A percentile compares a stretch with the other conserved stretches of the same genome.
phyloP scores from a whole-genome alignment of 2,113 vertebrate genomes.

The Nanorana parkeri region DNA sequence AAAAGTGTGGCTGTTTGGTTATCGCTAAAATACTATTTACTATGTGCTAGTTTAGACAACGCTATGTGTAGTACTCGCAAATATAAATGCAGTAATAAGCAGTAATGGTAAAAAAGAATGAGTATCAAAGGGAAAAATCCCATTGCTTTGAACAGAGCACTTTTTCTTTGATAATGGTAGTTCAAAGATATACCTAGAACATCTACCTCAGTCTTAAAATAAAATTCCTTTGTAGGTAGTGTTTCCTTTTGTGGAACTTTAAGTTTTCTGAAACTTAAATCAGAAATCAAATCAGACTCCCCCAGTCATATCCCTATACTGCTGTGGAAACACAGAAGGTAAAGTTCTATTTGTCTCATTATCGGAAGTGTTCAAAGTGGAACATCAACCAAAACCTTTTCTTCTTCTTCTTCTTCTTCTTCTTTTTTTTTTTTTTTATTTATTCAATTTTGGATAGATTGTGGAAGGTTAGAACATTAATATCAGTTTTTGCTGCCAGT shows the following conservation, averaged over 20 bases:
- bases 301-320: no score
- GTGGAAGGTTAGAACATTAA: no score
- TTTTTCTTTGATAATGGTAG: conserved; percentile 38
- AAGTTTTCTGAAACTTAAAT: background rate
- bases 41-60: background rate
- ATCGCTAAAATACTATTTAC: background rate
- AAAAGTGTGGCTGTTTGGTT: background rate
- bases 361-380: no score
- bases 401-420: no score
- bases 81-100: conserved; percentile 10
- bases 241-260: background rate
- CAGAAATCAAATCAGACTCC: no score
- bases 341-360: no score
- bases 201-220: background rate
- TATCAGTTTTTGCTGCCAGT: no score
- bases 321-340: no score
- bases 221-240: conserved; percentile 16
- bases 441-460: no score
- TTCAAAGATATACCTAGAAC: conserved; percentile 39
- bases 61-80: background rate
- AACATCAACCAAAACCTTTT: no score
- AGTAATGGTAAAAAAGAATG: background rate
- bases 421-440: no score
- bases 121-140: conserved; percentile 49
- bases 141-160: conserved; percentile 24